Percentiles rank a stretch among this genome's conserved stretches.
phyloP scores from a whole-genome alignment of 2,113 vertebrate genomes.

The Anarhynchus alexandrinus region DNA sequence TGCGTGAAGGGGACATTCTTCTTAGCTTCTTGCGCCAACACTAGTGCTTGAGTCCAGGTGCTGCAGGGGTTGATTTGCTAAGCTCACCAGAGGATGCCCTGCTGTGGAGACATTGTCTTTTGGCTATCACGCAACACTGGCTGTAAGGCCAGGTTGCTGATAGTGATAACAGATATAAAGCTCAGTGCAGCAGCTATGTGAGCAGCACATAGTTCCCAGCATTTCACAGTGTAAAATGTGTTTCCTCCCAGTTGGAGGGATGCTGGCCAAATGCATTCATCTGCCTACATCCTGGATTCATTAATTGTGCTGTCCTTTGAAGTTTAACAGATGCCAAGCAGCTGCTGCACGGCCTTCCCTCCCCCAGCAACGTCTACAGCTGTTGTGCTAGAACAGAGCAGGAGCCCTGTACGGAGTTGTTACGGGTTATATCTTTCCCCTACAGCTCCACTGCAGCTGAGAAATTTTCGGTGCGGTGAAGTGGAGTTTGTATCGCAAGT shows the following conservation, averaged over 20 bases:
- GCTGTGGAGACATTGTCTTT: background rate
- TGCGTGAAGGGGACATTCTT: background rate
- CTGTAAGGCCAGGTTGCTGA: background rate
- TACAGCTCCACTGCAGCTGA: conserved; percentile 38
- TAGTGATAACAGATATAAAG: background rate
- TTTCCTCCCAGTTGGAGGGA: background rate
- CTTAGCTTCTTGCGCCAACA: background rate
- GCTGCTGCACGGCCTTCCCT: background rate
- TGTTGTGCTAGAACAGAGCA: background rate
- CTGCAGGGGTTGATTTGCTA: background rate
- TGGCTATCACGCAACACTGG: background rate
- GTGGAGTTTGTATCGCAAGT: conserved; percentile 51
- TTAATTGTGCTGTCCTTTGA: background rate
- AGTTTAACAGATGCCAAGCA: background rate
- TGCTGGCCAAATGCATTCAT: background rate
- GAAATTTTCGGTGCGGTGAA: conserved; percentile 51
- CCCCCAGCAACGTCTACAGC: background rate
- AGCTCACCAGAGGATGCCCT: background rate
- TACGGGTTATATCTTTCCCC: background rate
- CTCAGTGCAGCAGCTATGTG: background rate
- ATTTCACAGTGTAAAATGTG: background rate
- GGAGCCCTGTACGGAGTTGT: background rate
- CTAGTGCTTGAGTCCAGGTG: background rate
- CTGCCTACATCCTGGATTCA: background rate
- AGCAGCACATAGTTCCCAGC: background rate